These are phyloP conservation scores for Oreohelix idahoensis DNA, from an alignment of 1,140 invertebrate species.

Conservation along the genomic window DNA sequence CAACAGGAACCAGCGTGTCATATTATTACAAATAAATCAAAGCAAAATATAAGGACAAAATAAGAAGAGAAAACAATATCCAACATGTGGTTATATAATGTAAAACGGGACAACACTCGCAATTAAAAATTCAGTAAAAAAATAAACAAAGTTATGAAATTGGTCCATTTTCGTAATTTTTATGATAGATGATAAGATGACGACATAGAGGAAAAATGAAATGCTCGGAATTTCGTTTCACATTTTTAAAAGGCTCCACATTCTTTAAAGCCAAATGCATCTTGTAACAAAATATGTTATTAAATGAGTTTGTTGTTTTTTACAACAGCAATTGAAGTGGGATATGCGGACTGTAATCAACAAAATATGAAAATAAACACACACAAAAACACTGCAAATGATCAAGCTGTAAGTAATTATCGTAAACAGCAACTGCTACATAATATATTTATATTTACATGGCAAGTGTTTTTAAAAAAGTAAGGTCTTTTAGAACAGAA, in stretches of 20 bases:
- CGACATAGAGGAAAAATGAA: background rate
- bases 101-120: background rate
- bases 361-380: background rate
- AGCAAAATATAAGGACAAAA: background rate
- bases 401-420: background rate
- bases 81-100: background rate
- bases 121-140: slow-evolving; percentile 1
- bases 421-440: no score
- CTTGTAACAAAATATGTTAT: background rate
- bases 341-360: background rate
- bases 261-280: background rate
- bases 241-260: background rate
- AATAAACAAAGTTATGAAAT: background rate
- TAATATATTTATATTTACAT: no score
- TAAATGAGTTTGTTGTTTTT: background rate
- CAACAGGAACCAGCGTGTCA: slow-evolving; percentile 7
- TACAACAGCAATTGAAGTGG: background rate
- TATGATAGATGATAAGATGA: background rate
- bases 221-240: slow-evolving; percentile 10
- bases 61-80: background rate
- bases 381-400: background rate
- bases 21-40: background rate
- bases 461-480: no score
- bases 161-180: slow-evolving; percentile 8
- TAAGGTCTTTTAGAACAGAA: no score